Evolutionary conservation across 2,797 vertebrate species (phyloP).

Genomic region (Enteromius fasciolatus): DNA sequence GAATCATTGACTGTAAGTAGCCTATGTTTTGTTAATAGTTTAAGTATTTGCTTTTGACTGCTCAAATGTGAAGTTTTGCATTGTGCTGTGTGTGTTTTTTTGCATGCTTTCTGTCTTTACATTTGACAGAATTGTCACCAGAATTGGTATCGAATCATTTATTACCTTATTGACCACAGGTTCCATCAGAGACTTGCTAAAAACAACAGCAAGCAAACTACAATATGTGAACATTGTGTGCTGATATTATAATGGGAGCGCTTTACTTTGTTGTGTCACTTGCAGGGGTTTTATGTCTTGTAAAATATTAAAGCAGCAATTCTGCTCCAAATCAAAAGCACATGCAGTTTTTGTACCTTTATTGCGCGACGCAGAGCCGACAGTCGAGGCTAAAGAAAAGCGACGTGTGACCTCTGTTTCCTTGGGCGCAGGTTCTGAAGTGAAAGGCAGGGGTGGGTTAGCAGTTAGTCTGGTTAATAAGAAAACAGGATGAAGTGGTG

Average conservation of each 20-base stretch:
- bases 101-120: too few relatives aligned
- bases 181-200: neutral
- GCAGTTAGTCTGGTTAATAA: slow-evolving; percentile 57
- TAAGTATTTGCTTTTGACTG: too few relatives aligned
- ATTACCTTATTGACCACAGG: too few relatives aligned
- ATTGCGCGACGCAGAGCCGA: slow-evolving; percentile 80
- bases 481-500: slow-evolving; percentile 5
- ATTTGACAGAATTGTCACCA: too few relatives aligned
- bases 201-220: neutral
- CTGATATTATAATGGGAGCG: neutral
- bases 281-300: neutral
- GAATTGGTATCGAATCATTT: neutral
- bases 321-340: neutral
- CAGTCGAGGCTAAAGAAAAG: slow-evolving; percentile 90
- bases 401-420: slow-evolving; percentile 87
- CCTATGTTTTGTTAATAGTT: too few relatives aligned
- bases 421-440: slow-evolving; percentile 83
- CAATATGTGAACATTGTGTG: neutral
- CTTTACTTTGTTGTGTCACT: neutral
- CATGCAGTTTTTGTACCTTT: slow-evolving; percentile 82
- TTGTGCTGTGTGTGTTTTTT: too few relatives aligned
- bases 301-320: neutral
- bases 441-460: slow-evolving; percentile 72
- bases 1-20: too few relatives aligned
- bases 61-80: too few relatives aligned